Percentiles rank a stretch among this genome's conserved stretches.
Conservation (phyloP, 2,888 invertebrate genomes). For the Apantesis nais region DNA sequence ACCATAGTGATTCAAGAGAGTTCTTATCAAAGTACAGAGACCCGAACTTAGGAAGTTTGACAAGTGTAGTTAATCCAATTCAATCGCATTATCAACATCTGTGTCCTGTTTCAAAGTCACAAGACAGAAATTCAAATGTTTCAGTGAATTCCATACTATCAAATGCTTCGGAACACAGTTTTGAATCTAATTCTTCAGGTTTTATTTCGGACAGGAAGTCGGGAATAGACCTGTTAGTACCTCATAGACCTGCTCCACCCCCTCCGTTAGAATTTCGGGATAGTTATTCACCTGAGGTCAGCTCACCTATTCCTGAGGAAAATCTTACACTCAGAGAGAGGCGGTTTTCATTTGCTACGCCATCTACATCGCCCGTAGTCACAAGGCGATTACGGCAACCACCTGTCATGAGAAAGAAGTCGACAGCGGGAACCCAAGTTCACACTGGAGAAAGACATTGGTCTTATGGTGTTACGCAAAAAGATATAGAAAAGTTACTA, state of each 20-base stretch:
- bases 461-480: conserved; percentile 81
- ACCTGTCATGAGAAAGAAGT: conserved; percentile 78
- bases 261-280: conserved; percentile 76
- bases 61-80: conserved; percentile 75
- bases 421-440: conserved; percentile 65
- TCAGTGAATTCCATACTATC: conserved; percentile 83
- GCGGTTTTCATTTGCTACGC: conserved; percentile 71
- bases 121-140: conserved; percentile 78
- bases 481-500: conserved; percentile 77
- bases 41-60: conserved; percentile 68
- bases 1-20: conserved; percentile 68
- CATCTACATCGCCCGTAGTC: conserved; percentile 71
- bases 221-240: conserved; percentile 59
- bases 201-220: conserved; percentile 80
- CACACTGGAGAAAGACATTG: conserved; percentile 74
- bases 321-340: conserved; percentile 59
- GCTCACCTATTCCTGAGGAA: conserved; percentile 60
- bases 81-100: conserved; percentile 74
- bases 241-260: conserved; percentile 80
- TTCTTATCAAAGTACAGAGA: conserved; percentile 71
- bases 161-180: conserved; percentile 78
- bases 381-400: conserved; percentile 74
- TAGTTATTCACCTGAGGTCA: conserved; percentile 62
- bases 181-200: conserved; percentile 81
- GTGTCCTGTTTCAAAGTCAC: conserved; percentile 69